Conservation (phyloP, 2,888 invertebrate genomes). For the Uropetala carovei region DNA sequence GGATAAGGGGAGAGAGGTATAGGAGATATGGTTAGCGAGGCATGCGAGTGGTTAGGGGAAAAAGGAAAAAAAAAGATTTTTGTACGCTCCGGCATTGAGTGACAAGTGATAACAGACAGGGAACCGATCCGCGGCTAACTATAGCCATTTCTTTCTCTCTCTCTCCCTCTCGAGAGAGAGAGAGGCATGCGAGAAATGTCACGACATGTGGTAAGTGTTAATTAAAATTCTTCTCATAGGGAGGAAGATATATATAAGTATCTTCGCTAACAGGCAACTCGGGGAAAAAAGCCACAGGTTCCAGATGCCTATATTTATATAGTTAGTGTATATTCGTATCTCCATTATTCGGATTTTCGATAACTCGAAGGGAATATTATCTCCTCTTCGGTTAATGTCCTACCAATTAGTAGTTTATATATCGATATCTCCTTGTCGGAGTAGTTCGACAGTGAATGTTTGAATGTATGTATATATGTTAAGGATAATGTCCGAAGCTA, state of each 20-base stretch:
- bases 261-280: background rate
- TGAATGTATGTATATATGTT: too few species aligned
- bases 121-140: slow-evolving; percentile 37
- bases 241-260: background rate
- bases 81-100: background rate
- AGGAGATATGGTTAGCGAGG: too few species aligned
- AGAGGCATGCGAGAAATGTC: background rate
- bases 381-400: too few species aligned
- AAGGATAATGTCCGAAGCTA: too few species aligned
- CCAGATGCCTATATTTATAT: background rate
- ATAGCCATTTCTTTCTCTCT: slow-evolving; percentile 15
- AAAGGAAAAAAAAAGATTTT: too few species aligned
- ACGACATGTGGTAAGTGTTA: slow-evolving; percentile 33
- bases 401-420: too few species aligned
- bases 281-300: background rate
- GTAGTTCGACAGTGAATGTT: too few species aligned
- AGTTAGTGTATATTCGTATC: too few species aligned
- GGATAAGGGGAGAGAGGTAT: too few species aligned
- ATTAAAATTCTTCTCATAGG: slow-evolving; percentile 17
- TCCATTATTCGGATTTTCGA: too few species aligned
- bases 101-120: slow-evolving; percentile 48
- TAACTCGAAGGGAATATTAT: too few species aligned
- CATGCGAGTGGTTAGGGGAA: background rate
- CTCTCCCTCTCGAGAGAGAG: background rate
- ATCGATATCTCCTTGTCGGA: too few species aligned